Base-by-base conservation (phyloP, 2,888 invertebrate species). In the Isoperla grammatica region DNA sequence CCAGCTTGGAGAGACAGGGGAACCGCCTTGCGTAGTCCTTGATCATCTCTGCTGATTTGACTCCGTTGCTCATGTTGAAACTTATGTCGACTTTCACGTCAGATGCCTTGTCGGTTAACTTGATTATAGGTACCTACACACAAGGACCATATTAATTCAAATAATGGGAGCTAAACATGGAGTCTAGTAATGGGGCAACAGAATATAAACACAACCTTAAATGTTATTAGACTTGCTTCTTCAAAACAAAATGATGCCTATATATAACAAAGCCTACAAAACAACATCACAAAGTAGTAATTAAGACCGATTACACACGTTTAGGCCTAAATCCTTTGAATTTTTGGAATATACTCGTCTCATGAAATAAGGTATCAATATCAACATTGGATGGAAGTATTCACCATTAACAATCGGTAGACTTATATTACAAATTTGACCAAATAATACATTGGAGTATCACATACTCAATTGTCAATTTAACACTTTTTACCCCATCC, bases 61-160 rank as follows among this genome's bases (percentile, higher is more conserved):
- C 94, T 61, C 97, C 97, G 76, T 95, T 96, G 75, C 87, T 90
- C 90, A 97, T 97, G 78, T 99, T 99, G 81, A 99, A 99, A 71
- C 97, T 96, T 74, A 99, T 98, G 79, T 99, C 99, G 71, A 95
- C 95, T 81, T 92, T 92, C 61, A 99, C 90, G 67, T 91, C 90
- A 67, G 87, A 78, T 74, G 85, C 83, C 64, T 83, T 82, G 74
- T 98, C 96, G 29, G 92, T 95, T 76, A 98, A 82, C 80, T 99
- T 99, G 66, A 99, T 93, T 71, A 99, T 98, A 69, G 99, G 99
- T 69, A 99, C 82, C 81, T 81, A 67, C 4, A n/a, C n/a, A n/a
- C n/a, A n/a, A n/a, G n/a, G n/a, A n/a, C n/a, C n/a, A 71, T 68
- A 54, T 56, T 64, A 54, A 57, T 39, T 20, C 35, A 20, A 23